Percentiles rank a stretch among this genome's conserved stretches.
phyloP scores from a whole-genome alignment of 1,140 invertebrate species.

The Penaeus japonicus region DNA sequence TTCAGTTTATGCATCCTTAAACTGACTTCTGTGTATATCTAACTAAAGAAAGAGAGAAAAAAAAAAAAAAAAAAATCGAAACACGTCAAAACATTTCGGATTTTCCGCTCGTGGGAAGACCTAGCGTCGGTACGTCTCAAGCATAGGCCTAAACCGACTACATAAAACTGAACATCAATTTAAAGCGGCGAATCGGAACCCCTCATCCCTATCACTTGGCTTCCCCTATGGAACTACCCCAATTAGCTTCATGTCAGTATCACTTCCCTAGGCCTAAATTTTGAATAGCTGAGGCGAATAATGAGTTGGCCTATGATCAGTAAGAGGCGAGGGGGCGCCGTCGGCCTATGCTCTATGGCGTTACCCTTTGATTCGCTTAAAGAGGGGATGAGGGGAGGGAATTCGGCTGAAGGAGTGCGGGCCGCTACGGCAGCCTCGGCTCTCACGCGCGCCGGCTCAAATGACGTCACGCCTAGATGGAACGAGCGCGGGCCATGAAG shows the following conservation, averaged over 20 bases:
- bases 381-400: background rate
- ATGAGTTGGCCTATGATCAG: constrained; percentile 44
- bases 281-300: constrained; percentile 57
- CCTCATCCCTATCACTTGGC: background rate
- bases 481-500: too few species aligned
- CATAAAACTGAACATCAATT: too few species aligned
- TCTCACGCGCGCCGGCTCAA: too few species aligned
- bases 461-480: too few species aligned
- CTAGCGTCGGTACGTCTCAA: too few species aligned
- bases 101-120: too few species aligned
- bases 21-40: too few species aligned
- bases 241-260: constrained; percentile 54
- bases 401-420: background rate
- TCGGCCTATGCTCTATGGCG: constrained; percentile 4
- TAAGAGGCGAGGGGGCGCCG: background rate
- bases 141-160: background rate
- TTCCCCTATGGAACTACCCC: constrained; percentile 19
- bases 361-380: constrained; percentile 31
- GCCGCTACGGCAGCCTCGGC: too few species aligned
- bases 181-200: background rate
- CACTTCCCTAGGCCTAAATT: constrained; percentile 44
- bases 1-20: too few species aligned
- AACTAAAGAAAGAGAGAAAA: too few species aligned
- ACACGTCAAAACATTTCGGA: too few species aligned
- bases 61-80: too few species aligned